A percentile compares a stretch with the other conserved stretches of the same genome.
These are phyloP conservation scores for Malachius bipustulatus DNA, from an alignment of 2,888 invertebrate species.

Conservation along the genomic window DNA sequence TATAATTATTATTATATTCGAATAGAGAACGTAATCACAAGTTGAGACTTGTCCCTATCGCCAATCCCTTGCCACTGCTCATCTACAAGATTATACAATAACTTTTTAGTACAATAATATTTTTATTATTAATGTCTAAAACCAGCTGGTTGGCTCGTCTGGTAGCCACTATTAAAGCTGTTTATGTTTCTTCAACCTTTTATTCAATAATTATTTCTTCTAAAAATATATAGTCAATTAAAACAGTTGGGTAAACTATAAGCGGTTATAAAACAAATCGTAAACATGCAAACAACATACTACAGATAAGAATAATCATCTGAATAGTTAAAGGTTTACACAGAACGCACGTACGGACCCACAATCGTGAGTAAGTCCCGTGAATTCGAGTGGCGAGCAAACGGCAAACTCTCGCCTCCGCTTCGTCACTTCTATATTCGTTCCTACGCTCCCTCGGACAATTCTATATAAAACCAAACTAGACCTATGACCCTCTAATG, in stretches of 20 bases:
- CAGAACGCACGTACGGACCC: conserved; percentile 9
- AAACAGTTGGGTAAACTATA: conserved; percentile 32
- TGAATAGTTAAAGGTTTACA: conserved; percentile 21
- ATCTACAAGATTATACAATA: conserved; percentile 33
- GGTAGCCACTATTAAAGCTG: conserved; percentile 26
- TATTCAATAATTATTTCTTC: conserved; percentile 23
- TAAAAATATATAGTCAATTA: conserved; percentile 26
- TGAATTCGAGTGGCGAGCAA: background rate
- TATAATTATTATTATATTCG: conserved; percentile 28
- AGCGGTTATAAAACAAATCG: conserved; percentile 34
- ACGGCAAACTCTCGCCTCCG: background rate
- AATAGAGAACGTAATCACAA: conserved; percentile 36
- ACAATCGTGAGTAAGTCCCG: background rate
- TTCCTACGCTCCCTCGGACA: background rate
- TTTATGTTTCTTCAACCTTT: conserved; percentile 21
- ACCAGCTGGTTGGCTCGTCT: conserved; percentile 23
- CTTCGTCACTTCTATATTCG: background rate
- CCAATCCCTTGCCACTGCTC: conserved; percentile 36
- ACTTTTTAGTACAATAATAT: conserved; percentile 25
- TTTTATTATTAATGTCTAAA: conserved; percentile 32
- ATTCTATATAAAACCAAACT: conserved; percentile 19
- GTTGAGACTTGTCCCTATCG: conserved; percentile 35
- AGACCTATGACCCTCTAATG: conserved; percentile 26
- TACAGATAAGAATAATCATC: conserved; percentile 28
- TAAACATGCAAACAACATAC: conserved; percentile 33